Percentiles rank a stretch among this genome's conserved stretches.
phyloP scores from a whole-genome alignment of 2,113 vertebrate genomes.

The Nanger granti region DNA sequence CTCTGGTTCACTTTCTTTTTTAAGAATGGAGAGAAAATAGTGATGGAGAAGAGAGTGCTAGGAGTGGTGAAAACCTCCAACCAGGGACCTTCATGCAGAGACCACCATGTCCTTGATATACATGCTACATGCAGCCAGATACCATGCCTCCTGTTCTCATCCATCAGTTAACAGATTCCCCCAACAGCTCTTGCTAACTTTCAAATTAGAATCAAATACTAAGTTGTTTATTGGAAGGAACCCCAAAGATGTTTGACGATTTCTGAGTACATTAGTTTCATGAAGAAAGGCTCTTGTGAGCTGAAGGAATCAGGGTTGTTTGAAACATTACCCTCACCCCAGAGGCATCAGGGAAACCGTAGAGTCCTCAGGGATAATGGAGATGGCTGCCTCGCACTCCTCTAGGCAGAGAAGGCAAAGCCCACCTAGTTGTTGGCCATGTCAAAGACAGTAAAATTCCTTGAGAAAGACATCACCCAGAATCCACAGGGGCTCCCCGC shows the following conservation, averaged over 20 bases:
- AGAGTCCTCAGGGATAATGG: background rate
- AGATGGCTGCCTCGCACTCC: background rate
- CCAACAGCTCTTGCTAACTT: background rate
- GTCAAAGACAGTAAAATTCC: slow-evolving; percentile 77
- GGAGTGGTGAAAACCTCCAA: background rate
- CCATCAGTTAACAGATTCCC: background rate
- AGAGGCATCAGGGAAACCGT: background rate
- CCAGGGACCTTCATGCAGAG: fast-evolving
- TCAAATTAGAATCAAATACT: background rate
- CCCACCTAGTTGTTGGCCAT: slow-evolving; percentile 72
- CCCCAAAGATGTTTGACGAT: background rate
- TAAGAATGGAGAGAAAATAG: background rate
- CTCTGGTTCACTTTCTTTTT: background rate
- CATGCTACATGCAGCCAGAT: background rate
- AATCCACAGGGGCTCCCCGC: slow-evolving; percentile 75
- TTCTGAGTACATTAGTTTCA: background rate
- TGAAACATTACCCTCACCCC: background rate
- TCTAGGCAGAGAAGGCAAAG: slow-evolving; percentile 72
- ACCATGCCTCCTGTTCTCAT: background rate
- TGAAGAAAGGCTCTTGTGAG: background rate
- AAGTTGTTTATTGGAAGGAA: background rate
- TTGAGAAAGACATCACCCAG: slow-evolving; percentile 78
- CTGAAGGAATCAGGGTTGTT: background rate
- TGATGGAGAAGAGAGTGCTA: background rate
- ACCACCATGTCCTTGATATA: too few relatives aligned